Percentiles rank a stretch among this genome's conserved stretches.
phyloP scores from a whole-genome alignment of 2,888 invertebrate genomes.

The Apantesis nais region DNA sequence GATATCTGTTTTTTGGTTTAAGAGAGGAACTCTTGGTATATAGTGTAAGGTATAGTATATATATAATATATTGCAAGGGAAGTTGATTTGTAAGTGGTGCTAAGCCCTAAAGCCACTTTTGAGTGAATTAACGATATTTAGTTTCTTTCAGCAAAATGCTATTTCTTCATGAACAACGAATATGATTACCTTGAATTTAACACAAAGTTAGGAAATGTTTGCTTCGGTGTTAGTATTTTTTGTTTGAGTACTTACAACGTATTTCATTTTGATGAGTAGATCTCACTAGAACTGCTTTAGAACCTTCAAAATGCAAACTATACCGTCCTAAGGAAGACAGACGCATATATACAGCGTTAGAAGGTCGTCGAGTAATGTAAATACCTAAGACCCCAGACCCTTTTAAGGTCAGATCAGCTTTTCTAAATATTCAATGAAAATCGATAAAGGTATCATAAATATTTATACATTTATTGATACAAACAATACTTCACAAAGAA shows the following conservation, averaged over 20 bases:
- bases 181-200: not conserved
- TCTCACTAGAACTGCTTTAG: conserved; percentile 79
- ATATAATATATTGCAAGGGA: too few relatives aligned
- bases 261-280: conserved; percentile 77
- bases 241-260: conserved; percentile 68
- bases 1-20: too few relatives aligned
- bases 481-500: not conserved
- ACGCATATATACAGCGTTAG: conserved; percentile 71
- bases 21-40: too few relatives aligned
- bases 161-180: not conserved
- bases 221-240: not conserved
- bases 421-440: conserved; percentile 75
- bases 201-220: not conserved
- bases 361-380: conserved; percentile 68
- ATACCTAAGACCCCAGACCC: conserved; percentile 62
- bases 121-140: too few relatives aligned
- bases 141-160: too few relatives aligned
- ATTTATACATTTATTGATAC: conserved; percentile 33
- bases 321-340: conserved; percentile 65
- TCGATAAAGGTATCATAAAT: conserved; percentile 63
- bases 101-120: too few relatives aligned
- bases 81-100: too few relatives aligned
- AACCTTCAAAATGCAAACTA: conserved; percentile 82
- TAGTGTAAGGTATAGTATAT: too few relatives aligned
- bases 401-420: conserved; percentile 67